Percentiles rank a stretch among this genome's conserved stretches.
phyloP scores from a whole-genome alignment of 2,113 vertebrate genomes.

The Pavo muticus region DNA sequence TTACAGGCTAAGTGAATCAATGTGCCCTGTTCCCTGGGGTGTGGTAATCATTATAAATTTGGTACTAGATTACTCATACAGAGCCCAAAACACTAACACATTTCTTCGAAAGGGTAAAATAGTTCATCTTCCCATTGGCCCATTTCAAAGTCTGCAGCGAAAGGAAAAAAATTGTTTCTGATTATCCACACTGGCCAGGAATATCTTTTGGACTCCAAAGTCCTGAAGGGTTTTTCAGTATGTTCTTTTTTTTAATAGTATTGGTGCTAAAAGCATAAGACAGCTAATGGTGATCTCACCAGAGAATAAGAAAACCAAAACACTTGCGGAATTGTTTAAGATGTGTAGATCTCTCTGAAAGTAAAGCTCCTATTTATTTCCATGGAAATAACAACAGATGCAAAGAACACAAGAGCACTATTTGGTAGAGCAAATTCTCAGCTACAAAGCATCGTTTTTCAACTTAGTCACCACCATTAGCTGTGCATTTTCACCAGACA shows the following conservation, averaged over 20 bases:
- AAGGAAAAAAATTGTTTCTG: neutral
- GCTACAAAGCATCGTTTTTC: too few species aligned
- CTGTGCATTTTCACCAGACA: too few species aligned
- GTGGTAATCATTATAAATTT: neutral
- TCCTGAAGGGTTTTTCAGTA: neutral
- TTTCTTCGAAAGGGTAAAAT: neutral
- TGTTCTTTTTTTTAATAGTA: neutral
- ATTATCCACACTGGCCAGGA: neutral
- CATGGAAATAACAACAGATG: too few species aligned
- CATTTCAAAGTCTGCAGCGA: neutral
- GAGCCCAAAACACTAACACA: neutral
- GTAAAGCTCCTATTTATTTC: too few species aligned
- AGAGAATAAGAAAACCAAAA: neutral
- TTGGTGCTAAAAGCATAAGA: neutral
- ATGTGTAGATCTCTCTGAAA: neutral
- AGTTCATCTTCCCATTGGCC: neutral
- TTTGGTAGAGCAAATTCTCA: too few species aligned
- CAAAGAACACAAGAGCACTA: too few species aligned
- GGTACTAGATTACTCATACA: neutral
- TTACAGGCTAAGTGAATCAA: neutral
- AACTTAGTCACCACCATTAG: too few species aligned
- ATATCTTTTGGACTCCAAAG: neutral
- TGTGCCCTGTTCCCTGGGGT: neutral
- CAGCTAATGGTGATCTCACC: neutral
- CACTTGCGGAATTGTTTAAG: neutral